phyloP scores from a whole-genome alignment of 2,113 vertebrate genomes.

The Pholis gunnellus region DNA sequence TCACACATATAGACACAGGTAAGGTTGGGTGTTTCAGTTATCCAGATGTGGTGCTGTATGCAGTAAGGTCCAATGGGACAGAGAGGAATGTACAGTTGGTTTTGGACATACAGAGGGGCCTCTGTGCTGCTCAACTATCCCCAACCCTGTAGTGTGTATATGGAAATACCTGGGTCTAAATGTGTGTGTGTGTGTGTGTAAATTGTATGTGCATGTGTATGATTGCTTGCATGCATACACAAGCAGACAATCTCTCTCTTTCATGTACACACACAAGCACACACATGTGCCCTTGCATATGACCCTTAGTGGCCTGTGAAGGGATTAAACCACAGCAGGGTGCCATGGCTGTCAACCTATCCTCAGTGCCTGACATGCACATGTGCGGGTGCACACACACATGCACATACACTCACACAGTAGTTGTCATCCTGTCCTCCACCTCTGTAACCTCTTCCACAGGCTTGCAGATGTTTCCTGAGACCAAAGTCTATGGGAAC shows the following conservation, averaged over 20 bases:
- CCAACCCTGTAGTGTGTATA: slow-evolving; percentile 25
- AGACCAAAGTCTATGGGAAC: slow-evolving; percentile 44
- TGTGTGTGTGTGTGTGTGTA: slow-evolving; percentile 23
- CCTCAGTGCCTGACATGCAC: slow-evolving; percentile 44
- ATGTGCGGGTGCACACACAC: not conserved
- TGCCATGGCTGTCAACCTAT: slow-evolving; percentile 67
- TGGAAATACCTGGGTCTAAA: slow-evolving; percentile 46
- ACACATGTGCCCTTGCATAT: slow-evolving; percentile 28
- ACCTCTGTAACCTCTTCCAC: slow-evolving; percentile 68
- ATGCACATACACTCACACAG: slow-evolving; percentile 14
- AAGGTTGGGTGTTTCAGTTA: slow-evolving; percentile 41
- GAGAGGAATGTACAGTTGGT: slow-evolving; percentile 72
- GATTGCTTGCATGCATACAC: slow-evolving; percentile 11
- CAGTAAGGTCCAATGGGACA: slow-evolving; percentile 64
- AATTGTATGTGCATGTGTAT: slow-evolving; percentile 22
- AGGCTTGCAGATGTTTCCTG: slow-evolving; percentile 76
- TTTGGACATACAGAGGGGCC: slow-evolving; percentile 70
- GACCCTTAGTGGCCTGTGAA: slow-evolving; percentile 56
- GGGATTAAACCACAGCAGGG: slow-evolving; percentile 66
- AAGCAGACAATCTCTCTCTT: slow-evolving; percentile 39
- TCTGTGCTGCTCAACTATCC: slow-evolving; percentile 58
- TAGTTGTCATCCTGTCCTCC: slow-evolving; percentile 63
- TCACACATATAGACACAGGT: slow-evolving; percentile 45
- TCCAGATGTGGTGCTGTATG: slow-evolving; percentile 72
- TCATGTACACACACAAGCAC: slow-evolving; percentile 32